Evolutionary conservation across 2,113 vertebrate genomes (phyloP).

Genomic region (Brienomyrus brachyistius): DNA sequence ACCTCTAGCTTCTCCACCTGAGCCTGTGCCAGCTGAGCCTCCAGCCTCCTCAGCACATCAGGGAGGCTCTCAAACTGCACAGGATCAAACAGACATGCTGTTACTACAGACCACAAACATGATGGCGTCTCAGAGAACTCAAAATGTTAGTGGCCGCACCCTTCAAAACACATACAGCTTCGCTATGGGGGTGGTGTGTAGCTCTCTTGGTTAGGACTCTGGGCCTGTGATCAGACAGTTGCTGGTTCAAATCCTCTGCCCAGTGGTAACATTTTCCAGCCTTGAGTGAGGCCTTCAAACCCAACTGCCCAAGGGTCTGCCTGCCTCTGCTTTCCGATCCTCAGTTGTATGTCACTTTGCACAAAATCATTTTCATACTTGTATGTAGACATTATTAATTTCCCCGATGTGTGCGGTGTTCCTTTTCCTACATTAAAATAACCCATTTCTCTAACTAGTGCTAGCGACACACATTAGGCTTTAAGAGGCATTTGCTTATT

Average conservation of each 20-base stretch:
- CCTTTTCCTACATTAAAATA: not conserved
- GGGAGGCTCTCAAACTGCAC: slow-evolving; percentile 71
- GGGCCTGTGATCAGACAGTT: not conserved
- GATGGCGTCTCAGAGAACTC: not conserved
- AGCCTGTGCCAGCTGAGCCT: slow-evolving; percentile 51
- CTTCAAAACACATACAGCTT: not conserved
- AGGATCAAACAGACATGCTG: slow-evolving; percentile 13
- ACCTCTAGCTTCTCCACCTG: slow-evolving; percentile 62
- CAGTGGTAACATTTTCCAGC: not conserved
- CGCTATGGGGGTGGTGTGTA: not conserved
- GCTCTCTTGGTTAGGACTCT: not conserved
- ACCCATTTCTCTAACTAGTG: not conserved
- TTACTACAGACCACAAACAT: not conserved
- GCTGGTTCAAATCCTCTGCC: not conserved
- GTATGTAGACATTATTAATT: not conserved
- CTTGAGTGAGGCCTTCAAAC: not conserved
- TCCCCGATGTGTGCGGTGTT: not conserved
- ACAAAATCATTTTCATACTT: not conserved
- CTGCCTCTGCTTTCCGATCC: not conserved
- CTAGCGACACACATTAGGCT: not conserved
- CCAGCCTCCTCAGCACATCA: slow-evolving; percentile 57
- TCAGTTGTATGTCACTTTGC: not conserved
- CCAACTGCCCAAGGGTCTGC: not conserved
- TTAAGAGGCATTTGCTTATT: not conserved
- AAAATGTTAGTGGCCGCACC: not conserved